These are phyloP conservation scores for Noctilio leporinus DNA, from an alignment of 2,113 vertebrate genomes.

Conservation along the genomic window DNA sequence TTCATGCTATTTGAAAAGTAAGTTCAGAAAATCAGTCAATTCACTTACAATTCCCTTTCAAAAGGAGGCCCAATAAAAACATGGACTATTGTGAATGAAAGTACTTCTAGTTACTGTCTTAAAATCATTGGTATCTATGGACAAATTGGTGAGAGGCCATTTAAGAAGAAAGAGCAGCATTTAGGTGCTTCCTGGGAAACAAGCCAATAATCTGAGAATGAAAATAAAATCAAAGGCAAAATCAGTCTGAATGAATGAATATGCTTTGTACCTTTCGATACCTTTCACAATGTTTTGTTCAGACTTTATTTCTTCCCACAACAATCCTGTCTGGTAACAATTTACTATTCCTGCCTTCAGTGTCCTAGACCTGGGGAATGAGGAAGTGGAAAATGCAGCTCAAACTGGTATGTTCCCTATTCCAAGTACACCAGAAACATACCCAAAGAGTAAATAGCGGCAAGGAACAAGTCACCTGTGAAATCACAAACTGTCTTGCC, in stretches of 20 bases:
- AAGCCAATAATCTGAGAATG: background rate
- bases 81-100: background rate
- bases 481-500: background rate
- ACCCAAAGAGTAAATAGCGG: background rate
- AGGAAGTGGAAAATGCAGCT: background rate
- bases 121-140: background rate
- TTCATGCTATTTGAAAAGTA: slow-evolving; percentile 3
- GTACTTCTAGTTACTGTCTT: background rate
- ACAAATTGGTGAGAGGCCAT: background rate
- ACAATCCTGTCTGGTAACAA: background rate
- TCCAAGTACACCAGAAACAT: background rate
- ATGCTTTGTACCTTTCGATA: background rate
- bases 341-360: background rate
- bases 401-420: background rate
- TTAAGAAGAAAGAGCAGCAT: background rate
- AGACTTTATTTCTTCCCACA: background rate
- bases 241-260: background rate
- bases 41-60: background rate
- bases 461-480: background rate
- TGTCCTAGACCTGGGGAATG: background rate
- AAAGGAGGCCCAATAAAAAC: background rate
- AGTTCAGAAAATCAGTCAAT: background rate
- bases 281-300: background rate
- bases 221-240: background rate
- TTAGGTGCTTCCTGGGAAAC: background rate